These are phyloP conservation scores for Lasaia peninsularis DNA, from an alignment of 1,140 invertebrate species.

Conservation along the genomic window DNA sequence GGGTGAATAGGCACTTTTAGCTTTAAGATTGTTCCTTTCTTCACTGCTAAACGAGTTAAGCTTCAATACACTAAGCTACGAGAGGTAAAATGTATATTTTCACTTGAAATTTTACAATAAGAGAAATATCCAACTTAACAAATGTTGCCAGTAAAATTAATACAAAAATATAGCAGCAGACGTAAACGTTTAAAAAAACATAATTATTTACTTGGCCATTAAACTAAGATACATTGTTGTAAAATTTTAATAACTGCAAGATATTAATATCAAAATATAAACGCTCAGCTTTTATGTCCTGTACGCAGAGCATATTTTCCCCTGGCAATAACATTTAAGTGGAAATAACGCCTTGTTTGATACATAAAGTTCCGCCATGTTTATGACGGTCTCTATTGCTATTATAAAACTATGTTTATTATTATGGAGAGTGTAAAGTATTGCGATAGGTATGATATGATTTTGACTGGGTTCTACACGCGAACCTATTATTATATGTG, in stretches of 20 bases:
- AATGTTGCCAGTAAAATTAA: no score
- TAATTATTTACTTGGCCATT: constrained; percentile 4
- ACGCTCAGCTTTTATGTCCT: not conserved
- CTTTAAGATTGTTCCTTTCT: no score
- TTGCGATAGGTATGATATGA: not conserved
- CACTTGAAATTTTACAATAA: no score
- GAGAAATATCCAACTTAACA: no score
- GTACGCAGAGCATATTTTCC: not conserved
- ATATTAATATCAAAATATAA: constrained; percentile 3
- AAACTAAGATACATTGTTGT: constrained; percentile 3
- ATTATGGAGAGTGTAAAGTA: constrained; percentile 3
- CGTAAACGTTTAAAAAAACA: not conserved
- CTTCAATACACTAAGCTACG: no score
- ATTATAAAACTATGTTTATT: constrained; percentile 13
- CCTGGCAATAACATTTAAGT: not conserved
- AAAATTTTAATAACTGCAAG: constrained; percentile 3
- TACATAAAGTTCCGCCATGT: constrained; percentile 12
- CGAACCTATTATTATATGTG: not conserved
- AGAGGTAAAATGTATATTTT: no score
- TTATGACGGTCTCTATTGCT: constrained; percentile 10
- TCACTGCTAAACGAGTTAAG: no score
- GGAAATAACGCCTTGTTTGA: constrained; percentile 10
- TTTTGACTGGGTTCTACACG: not conserved
- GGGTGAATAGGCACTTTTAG: no score
- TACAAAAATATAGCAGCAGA: no score